phyloP scores from a whole-genome alignment of 1,140 invertebrate genomes.

The Chironomus tepperi region DNA sequence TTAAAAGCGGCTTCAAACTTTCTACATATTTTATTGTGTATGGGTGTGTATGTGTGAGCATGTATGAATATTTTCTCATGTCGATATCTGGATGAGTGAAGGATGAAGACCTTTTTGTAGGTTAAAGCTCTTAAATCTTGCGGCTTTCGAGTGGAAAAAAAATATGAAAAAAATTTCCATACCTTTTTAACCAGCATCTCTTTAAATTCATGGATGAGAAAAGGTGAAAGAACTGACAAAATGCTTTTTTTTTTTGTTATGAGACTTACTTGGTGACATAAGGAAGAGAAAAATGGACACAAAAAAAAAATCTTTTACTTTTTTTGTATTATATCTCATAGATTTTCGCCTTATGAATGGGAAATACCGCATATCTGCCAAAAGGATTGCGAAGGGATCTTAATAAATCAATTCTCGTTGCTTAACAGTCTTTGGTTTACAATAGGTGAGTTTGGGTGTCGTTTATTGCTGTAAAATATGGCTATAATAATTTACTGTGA shows the following conservation, averaged over 20 bases:
- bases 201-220: background rate
- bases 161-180: background rate
- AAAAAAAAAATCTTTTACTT: no score
- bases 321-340: constrained; percentile 34
- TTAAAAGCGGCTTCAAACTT: no score
- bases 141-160: no score
- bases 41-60: constrained; percentile 28
- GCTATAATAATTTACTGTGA: no score
- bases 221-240: background rate
- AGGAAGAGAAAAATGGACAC: no score
- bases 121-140: no score
- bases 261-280: no score
- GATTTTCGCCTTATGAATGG: constrained; percentile 87
- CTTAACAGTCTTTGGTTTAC: constrained; percentile 84
- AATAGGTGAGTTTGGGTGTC: constrained; percentile 51
- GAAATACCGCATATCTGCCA: constrained; percentile 72
- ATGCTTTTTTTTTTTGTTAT: background rate
- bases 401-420: constrained; percentile 82
- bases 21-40: no score
- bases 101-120: no score
- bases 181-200: background rate
- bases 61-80: constrained; percentile 36
- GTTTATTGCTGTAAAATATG: no score
- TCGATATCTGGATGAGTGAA: constrained; percentile 30
- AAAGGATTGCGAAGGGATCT: constrained; percentile 57